Evolutionary conservation across 2,797 vertebrate species (phyloP).

Genomic region (Anguilla obscura): DNA sequence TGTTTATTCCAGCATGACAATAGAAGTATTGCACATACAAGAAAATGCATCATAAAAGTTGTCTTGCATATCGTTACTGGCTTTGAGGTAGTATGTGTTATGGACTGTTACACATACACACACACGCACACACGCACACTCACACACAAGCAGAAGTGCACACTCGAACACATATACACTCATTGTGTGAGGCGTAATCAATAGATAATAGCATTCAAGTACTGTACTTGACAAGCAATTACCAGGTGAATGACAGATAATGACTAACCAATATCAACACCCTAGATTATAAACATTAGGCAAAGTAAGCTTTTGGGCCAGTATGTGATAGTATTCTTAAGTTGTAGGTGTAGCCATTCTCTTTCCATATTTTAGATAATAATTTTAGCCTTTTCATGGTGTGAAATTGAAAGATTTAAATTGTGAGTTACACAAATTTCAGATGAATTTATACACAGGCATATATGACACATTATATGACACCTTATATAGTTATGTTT

Average conservation of each 20-base stretch:
- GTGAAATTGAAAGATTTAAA: background rate
- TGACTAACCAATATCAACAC: slow-evolving; percentile 65
- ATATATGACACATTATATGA: background rate
- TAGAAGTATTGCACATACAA: background rate
- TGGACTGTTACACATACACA: slow-evolving; percentile 14
- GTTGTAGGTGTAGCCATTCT: background rate
- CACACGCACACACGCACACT: slow-evolving; percentile 2
- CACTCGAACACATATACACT: slow-evolving; percentile 18
- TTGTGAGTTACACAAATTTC: background rate
- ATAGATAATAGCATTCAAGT: background rate
- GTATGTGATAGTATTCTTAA: background rate
- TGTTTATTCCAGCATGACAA: background rate
- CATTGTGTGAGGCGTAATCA: background rate
- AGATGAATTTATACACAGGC: background rate
- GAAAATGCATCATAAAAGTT: background rate
- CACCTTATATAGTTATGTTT: background rate
- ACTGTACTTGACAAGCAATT: background rate
- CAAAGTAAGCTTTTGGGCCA: background rate
- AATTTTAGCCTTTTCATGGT: background rate
- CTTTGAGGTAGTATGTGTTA: background rate
- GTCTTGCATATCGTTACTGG: background rate
- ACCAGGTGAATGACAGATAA: slow-evolving; percentile 58
- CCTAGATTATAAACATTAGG: slow-evolving; percentile 30
- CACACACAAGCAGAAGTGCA: background rate
- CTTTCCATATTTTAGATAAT: background rate